These are phyloP conservation scores for Antennarius striatus DNA, from an alignment of 2,113 vertebrate genomes.

Conservation along the genomic window DNA sequence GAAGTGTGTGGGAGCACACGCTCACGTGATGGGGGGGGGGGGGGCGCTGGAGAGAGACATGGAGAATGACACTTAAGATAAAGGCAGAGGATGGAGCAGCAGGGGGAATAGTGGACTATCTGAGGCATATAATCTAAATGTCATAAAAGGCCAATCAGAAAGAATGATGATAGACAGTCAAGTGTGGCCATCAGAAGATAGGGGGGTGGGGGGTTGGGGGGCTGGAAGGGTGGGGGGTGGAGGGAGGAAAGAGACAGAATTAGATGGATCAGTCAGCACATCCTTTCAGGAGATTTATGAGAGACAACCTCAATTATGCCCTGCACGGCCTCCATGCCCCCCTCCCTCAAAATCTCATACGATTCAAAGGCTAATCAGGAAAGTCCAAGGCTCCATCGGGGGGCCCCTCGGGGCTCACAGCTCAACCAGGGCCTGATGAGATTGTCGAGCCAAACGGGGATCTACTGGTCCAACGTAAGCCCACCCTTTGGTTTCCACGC, in stretches of 20 bases:
- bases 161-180: slow-evolving; percentile 57
- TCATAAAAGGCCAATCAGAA: slow-evolving; percentile 61
- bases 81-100: slow-evolving; percentile 48
- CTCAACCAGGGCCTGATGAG: slow-evolving; percentile 60
- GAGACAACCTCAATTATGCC: slow-evolving; percentile 66
- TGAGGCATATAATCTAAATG: slow-evolving; percentile 57
- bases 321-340: slow-evolving; percentile 41
- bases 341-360: slow-evolving; percentile 3
- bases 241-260: slow-evolving; percentile 44
- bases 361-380: slow-evolving; percentile 59
- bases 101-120: slow-evolving; percentile 28
- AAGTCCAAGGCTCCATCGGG: slow-evolving; percentile 48
- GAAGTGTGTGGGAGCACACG: slow-evolving; percentile 58
- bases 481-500: slow-evolving; percentile 17
- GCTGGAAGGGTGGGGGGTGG: not conserved
- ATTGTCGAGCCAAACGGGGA: slow-evolving; percentile 56
- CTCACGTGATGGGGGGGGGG: slow-evolving; percentile 13
- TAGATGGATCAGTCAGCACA: slow-evolving; percentile 42
- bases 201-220: slow-evolving; percentile 3
- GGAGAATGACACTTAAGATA: slow-evolving; percentile 44
- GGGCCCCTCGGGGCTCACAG: slow-evolving; percentile 41
- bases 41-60: slow-evolving; percentile 33
- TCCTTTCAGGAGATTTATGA: slow-evolving; percentile 59
- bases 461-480: slow-evolving; percentile 1
- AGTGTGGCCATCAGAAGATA: slow-evolving; percentile 26